phyloP scores from a whole-genome alignment of 1,140 invertebrate species.

The Macrosteles quadrilineatus region DNA sequence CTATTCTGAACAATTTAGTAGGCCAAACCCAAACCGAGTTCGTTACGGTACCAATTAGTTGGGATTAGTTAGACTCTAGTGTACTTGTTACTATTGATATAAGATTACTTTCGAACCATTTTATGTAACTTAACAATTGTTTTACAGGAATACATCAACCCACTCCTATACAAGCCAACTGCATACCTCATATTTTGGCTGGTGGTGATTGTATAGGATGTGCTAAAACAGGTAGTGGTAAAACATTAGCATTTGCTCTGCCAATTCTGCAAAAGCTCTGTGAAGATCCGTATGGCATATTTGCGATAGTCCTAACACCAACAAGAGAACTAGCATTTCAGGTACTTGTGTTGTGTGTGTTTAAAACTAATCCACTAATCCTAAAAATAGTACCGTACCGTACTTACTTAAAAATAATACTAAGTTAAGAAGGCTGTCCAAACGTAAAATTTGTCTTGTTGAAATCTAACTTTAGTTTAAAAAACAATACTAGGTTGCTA shows the following conservation, averaged over 20 bases:
- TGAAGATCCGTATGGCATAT: conserved; percentile 93
- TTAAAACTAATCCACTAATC: no score
- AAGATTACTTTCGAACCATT: no score
- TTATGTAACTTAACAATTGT: no score
- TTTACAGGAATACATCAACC: conserved; percentile 68
- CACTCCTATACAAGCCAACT: conserved; percentile 82
- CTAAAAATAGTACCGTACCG: background rate
- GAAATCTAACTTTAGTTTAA: background rate
- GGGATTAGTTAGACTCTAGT: background rate
- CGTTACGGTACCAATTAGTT: background rate
- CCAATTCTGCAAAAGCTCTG: conserved; percentile 91
- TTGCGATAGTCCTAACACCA: conserved; percentile 92
- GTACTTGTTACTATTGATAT: no score
- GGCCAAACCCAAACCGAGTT: background rate
- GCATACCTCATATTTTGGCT: conserved; percentile 76
- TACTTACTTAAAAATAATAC: background rate
- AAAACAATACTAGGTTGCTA: no score
- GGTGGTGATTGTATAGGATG: conserved; percentile 92
- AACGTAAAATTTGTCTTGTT: no score
- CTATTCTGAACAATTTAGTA: background rate
- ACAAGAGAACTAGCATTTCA: conserved; percentile 94
- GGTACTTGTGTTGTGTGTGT: no score
- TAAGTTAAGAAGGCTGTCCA: background rate
- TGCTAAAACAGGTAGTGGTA: conserved; percentile 97
- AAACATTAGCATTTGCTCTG: conserved; percentile 95